These are phyloP conservation scores for Trididemnum clinides DNA, from an alignment of 23 tunicate species.

Conservation along the genomic window DNA sequence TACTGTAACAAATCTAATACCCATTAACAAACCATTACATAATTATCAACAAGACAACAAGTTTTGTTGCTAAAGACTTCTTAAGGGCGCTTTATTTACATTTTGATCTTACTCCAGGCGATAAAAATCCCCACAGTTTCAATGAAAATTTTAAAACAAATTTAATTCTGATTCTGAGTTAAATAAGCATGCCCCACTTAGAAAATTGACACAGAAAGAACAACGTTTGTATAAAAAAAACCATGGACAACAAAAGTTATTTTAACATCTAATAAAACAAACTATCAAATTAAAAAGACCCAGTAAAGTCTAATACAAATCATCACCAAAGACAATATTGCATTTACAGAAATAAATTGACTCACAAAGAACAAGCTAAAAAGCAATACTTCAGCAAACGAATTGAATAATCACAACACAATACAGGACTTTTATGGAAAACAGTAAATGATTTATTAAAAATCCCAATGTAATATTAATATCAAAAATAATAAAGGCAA, in stretches of 20 bases:
- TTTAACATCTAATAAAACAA: background rate
- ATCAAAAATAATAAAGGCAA: too few relatives aligned
- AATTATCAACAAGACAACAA: background rate
- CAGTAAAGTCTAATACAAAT: too few relatives aligned
- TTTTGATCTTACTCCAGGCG: background rate
- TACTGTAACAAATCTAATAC: background rate
- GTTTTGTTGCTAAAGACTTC: background rate
- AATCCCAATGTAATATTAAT: background rate
- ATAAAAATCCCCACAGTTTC: too few relatives aligned
- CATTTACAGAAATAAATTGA: background rate
- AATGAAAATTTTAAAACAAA: too few relatives aligned
- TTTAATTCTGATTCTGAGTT: background rate
- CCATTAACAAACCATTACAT: too few relatives aligned
- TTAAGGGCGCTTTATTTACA: background rate
- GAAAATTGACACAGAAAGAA: background rate
- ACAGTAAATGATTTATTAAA: background rate
- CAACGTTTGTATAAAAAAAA: background rate
- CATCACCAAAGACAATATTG: background rate
- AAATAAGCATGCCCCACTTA: background rate
- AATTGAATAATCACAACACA: background rate
- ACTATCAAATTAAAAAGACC: background rate
- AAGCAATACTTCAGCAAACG: background rate
- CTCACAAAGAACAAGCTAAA: background rate
- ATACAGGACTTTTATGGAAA: background rate
- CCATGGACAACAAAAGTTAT: background rate